Evolutionary conservation across 2,113 vertebrate genomes (phyloP).

Genomic region (Tor tambroides): DNA sequence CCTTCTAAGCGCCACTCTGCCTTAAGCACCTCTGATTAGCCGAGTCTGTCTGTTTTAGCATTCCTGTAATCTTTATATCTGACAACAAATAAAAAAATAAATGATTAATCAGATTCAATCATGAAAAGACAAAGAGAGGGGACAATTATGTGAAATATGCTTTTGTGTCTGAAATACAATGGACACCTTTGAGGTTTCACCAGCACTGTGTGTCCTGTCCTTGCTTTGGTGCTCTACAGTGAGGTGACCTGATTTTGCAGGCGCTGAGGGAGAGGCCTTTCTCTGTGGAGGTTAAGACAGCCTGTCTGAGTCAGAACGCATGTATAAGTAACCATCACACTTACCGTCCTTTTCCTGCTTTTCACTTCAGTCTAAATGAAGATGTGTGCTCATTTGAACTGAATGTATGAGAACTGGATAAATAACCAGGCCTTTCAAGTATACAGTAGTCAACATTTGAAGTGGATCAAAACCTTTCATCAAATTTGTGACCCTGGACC

Average conservation of each 20-base stretch:
- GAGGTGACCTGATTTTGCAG: constrained; percentile 53
- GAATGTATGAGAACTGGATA: not conserved
- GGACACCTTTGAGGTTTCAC: constrained; percentile 18
- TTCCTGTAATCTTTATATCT: not conserved
- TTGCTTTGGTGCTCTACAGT: constrained; percentile 28
- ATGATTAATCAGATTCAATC: not conserved
- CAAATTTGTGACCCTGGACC: too few species aligned
- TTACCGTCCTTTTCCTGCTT: not conserved
- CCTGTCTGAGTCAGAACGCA: constrained; percentile 21
- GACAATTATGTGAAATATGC: not conserved
- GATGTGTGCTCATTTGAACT: constrained; percentile 24
- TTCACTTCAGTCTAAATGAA: constrained; percentile 33
- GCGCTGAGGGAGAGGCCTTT: constrained; percentile 27
- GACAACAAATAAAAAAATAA: not conserved
- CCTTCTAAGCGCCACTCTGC: not conserved
- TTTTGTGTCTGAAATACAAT: constrained; percentile 29
- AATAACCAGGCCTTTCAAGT: not conserved
- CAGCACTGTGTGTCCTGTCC: constrained; percentile 44
- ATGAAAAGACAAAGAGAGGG: not conserved
- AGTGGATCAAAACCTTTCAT: too few species aligned
- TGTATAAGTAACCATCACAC: constrained; percentile 12
- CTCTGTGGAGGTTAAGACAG: constrained; percentile 28
- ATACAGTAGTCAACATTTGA: too few species aligned
- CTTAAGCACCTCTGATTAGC: not conserved
- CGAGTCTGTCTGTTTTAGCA: not conserved